Evolutionary conservation across 2,888 invertebrate species (phyloP), one percentile per base, ranked within the genome.

Genomic region (Iphiclides podalirius): DNA sequence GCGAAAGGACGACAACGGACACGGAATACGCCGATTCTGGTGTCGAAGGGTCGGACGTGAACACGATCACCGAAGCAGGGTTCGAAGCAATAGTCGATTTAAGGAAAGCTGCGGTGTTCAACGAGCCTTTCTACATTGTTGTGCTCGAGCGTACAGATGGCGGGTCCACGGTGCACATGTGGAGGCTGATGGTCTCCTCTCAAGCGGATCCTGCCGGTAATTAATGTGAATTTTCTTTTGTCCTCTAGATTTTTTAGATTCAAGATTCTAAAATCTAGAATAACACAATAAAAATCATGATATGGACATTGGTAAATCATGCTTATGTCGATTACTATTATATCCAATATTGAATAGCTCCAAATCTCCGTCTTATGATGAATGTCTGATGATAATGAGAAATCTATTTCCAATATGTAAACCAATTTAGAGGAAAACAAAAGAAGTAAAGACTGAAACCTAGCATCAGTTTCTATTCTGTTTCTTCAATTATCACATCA

Each of bases 71-170:
- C 59, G 93, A 93, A 60, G 90, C 92, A 0, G 93, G 94, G 1
- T 86, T 94, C 47, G 95, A 94, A 64, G 96, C 97, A 0, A 96
- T 97, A 88, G 97, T 98, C 0, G 98, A 98, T 76, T 83, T 98
- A 28, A 94, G 96, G 52, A 94, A 95, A 62, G 92, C 94, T 6
- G 91, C 94, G 0, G 93, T 94, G 28, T 98, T 98, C 73, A 95
- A 96, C 70, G 98, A 98, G 66, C 96, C 96, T 0, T 99, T 98
- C 83, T 98, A 96, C 73, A 95, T 99, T 46, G 97, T 98, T 0
- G 94, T 98, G 34, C 81, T 98, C 17, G 98, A 98, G 78, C 93
- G 96, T 67, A 95, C 95, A 0, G 91, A 92, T 40, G 93, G 93
- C 9, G 94, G 95, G 1, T 95, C 95, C 31, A 94, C 95, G 0